phyloP scores from a whole-genome alignment of 2,888 invertebrate genomes.

The Drosophila paracracens region DNA sequence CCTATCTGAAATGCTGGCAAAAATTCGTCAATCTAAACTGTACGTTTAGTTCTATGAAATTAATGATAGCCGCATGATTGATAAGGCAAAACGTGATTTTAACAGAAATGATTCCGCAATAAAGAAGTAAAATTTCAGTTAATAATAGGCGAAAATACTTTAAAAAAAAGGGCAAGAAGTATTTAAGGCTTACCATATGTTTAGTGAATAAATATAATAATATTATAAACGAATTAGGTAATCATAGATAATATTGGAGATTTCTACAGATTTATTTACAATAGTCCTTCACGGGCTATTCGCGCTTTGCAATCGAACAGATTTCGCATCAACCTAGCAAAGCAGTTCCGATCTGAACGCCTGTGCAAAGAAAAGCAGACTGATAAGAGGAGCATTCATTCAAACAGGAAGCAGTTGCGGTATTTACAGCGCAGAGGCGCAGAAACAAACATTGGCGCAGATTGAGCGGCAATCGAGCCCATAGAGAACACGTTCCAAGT shows the following conservation, averaged over 20 bases:
- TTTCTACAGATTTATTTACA: neutral
- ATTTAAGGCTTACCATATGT: neutral
- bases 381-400: constrained; percentile 57
- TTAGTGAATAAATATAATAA: neutral
- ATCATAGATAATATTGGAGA: neutral
- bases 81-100: constrained; percentile 5
- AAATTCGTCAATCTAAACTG: neutral
- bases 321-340: constrained; percentile 9
- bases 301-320: neutral
- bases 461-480: constrained; percentile 44
- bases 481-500: constrained; percentile 59
- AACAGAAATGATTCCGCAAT: neutral
- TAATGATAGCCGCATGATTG: neutral
- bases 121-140: neutral
- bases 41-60: neutral
- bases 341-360: constrained; percentile 37
- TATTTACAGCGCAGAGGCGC: constrained; percentile 9
- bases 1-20: constrained; percentile 23
- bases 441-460: constrained; percentile 18
- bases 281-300: neutral
- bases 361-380: constrained; percentile 30
- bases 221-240: neutral
- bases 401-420: constrained; percentile 63
- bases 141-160: neutral
- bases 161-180: neutral